These are phyloP conservation scores for Puffinus mauretanicus DNA, from an alignment of 2,113 vertebrate genomes.

Conservation along the genomic window DNA sequence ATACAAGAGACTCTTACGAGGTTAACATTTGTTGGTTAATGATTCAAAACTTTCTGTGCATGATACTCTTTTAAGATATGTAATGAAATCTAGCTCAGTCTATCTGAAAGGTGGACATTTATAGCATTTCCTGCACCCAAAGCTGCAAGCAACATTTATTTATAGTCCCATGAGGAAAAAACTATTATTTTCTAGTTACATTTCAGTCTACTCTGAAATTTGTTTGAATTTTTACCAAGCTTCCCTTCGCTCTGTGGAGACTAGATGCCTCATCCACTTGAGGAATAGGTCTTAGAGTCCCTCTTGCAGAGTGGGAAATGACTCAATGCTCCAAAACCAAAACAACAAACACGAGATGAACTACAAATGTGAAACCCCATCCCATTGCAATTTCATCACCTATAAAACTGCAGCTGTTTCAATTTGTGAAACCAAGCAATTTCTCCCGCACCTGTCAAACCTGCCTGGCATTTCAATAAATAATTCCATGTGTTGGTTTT, in stretches of 20 bases:
- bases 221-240: neutral
- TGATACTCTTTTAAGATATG: neutral
- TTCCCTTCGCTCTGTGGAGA: neutral
- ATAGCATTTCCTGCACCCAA: neutral
- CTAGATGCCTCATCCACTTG: neutral
- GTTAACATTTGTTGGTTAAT: neutral
- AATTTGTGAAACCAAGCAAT: neutral
- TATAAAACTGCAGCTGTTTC: slow-evolving; percentile 36
- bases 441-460: slow-evolving; percentile 43
- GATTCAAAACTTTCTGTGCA: neutral
- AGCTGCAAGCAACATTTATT: neutral
- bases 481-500: slow-evolving; percentile 26
- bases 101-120: neutral
- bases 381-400: neutral
- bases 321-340: neutral
- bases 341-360: slow-evolving; percentile 10
- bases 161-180: neutral
- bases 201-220: neutral
- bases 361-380: neutral
- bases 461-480: slow-evolving; percentile 17
- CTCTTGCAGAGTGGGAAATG: neutral
- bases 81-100: neutral
- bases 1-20: neutral
- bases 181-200: neutral
- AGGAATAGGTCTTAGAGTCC: neutral